phyloP scores from a whole-genome alignment of 2,797 vertebrate genomes.

The Poecilia wingei region DNA sequence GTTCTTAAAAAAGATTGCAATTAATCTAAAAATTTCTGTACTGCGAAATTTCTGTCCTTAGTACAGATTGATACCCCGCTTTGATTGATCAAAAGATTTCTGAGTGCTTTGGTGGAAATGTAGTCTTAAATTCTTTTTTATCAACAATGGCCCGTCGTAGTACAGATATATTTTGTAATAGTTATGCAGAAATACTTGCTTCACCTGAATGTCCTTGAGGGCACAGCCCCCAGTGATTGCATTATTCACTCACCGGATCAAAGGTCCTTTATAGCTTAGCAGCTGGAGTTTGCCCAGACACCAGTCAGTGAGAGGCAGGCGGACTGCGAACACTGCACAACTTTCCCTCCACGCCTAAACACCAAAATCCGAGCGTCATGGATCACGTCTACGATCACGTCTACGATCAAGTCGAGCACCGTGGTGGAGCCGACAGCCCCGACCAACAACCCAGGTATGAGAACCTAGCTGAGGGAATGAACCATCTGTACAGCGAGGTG shows the following conservation, averaged over 20 bases:
- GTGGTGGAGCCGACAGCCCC: conserved; percentile 20
- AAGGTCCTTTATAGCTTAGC: conserved; percentile 72
- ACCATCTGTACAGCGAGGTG: conserved; percentile 57
- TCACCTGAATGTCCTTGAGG: conserved; percentile 38
- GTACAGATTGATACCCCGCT: too few species aligned
- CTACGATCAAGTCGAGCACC: conserved; percentile 43
- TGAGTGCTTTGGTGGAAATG: too few species aligned
- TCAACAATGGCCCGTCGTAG: too few species aligned
- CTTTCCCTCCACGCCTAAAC: not conserved
- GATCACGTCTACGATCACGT: conserved; percentile 60
- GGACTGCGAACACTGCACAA: conserved; percentile 14
- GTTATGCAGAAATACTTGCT: not conserved
- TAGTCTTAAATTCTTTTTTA: too few species aligned
- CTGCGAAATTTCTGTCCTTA: too few species aligned
- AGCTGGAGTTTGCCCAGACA: conserved; percentile 57
- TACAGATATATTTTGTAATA: not conserved
- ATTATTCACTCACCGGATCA: conserved; percentile 59
- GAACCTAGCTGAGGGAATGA: conserved; percentile 25
- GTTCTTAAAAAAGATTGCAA: too few species aligned
- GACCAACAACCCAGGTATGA: conserved; percentile 22
- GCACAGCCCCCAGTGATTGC: not conserved
- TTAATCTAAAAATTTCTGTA: too few species aligned
- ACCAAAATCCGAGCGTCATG: conserved; percentile 38
- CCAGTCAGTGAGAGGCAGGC: conserved; percentile 50
- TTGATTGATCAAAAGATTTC: too few species aligned